Percentiles rank a stretch among this genome's conserved stretches.
These are phyloP conservation scores for Phoxinus dragarum DNA, from an alignment of 2,797 vertebrate genomes.

Conservation along the genomic window DNA sequence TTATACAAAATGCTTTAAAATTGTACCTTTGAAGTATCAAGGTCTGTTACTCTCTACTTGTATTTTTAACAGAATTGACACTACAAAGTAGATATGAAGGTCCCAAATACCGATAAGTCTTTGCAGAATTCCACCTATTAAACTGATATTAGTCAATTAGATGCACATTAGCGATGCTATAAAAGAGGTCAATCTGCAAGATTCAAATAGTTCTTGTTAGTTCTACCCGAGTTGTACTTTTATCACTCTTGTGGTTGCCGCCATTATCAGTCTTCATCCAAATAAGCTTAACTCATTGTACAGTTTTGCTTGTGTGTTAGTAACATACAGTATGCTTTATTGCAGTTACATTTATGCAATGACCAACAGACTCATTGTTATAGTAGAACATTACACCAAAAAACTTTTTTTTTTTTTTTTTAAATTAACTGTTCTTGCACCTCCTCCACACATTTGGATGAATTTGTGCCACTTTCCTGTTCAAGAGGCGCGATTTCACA, in stretches of 20 bases:
- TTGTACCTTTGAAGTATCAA: background rate
- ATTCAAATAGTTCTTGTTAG: background rate
- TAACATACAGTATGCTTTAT: conserved; percentile 3
- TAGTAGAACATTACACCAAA: background rate
- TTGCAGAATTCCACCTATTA: background rate
- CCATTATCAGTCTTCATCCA: background rate
- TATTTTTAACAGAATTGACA: background rate
- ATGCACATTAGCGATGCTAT: background rate
- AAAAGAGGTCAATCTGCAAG: background rate
- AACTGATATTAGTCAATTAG: background rate
- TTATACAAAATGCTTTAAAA: conserved; percentile 34
- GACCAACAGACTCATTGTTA: background rate
- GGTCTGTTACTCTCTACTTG: background rate
- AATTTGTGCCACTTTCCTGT: background rate
- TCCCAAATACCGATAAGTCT: background rate
- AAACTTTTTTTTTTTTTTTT: background rate
- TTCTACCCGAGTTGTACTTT: background rate
- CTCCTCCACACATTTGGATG: conserved; percentile 1
- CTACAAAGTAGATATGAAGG: background rate
- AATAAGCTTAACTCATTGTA: background rate
- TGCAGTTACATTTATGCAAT: background rate
- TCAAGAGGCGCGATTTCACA: conserved; percentile 74
- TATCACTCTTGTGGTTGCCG: background rate
- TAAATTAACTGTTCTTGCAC: background rate
- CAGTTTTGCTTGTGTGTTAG: background rate